A percentile compares a stretch with the other conserved stretches of the same genome.
phyloP scores from a whole-genome alignment of 2,797 vertebrate genomes.

The Xiphophorus birchmanni region DNA sequence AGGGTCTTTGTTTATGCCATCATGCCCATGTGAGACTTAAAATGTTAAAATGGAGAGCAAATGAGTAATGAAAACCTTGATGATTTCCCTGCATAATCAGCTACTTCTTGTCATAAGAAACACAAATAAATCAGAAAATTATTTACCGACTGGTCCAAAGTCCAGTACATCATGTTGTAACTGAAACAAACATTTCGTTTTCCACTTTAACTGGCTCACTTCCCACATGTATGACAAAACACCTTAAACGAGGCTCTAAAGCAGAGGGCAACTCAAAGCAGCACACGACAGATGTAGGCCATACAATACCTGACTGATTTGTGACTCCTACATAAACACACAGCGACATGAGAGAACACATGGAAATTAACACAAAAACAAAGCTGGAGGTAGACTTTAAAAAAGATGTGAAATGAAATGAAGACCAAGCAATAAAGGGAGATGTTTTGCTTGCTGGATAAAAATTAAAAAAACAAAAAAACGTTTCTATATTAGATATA shows the following conservation, averaged over 20 bases:
- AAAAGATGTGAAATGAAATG: slow-evolving; percentile 46
- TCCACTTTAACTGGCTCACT: slow-evolving; percentile 38
- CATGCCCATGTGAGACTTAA: slow-evolving; percentile 63
- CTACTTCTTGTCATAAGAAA: slow-evolving; percentile 5
- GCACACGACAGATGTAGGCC: slow-evolving; percentile 78
- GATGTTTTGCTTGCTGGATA: not conserved
- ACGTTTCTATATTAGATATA: not conserved
- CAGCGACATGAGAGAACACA: slow-evolving; percentile 79
- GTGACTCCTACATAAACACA: slow-evolving; percentile 92
- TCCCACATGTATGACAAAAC: slow-evolving; percentile 61
- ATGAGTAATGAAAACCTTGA: not conserved
- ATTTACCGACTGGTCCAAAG: slow-evolving; percentile 14
- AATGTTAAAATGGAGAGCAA: slow-evolving; percentile 43
- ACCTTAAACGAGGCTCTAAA: slow-evolving; percentile 52
- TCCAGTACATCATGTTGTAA: not conserved
- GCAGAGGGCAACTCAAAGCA: slow-evolving; percentile 56
- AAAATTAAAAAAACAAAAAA: too few species aligned
- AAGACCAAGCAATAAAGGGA: slow-evolving; percentile 16
- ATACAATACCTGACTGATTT: slow-evolving; percentile 91
- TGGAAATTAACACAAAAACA: slow-evolving; percentile 77
- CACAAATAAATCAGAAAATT: not conserved
- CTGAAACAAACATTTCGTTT: slow-evolving; percentile 17
- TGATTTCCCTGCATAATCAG: slow-evolving; percentile 1
- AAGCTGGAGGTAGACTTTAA: slow-evolving; percentile 27
- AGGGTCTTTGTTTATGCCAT: slow-evolving; percentile 52